Evolutionary conservation across 2,113 vertebrate species (phyloP).

Genomic region (Gyps fulvus): DNA sequence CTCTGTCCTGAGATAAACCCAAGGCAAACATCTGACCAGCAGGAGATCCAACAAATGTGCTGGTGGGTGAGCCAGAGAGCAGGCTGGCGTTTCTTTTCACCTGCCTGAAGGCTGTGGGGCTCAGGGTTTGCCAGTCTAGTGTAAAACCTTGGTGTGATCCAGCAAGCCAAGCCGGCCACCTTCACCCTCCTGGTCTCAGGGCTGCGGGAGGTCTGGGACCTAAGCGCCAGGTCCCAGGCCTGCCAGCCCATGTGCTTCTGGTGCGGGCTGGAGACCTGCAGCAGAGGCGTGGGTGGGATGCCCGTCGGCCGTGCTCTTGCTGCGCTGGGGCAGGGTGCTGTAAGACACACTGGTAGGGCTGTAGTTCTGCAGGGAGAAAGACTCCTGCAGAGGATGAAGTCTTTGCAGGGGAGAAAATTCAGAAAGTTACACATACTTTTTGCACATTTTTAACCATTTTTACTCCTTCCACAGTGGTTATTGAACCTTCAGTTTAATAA

Average conservation of each 20-base stretch:
- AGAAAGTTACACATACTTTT: background rate
- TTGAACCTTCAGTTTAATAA: background rate
- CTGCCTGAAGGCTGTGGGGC: background rate
- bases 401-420: background rate
- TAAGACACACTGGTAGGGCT: background rate
- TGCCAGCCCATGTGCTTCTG: background rate
- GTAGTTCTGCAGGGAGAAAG: background rate
- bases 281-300: background rate
- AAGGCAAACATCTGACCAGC: background rate
- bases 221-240: background rate
- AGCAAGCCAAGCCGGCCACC: rapidly evolving
- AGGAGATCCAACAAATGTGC: background rate
- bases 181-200: background rate
- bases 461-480: background rate
- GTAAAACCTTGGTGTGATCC: background rate
- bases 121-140: background rate
- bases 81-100: background rate
- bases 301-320: background rate
- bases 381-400: background rate
- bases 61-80: background rate
- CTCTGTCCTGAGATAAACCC: background rate
- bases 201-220: background rate
- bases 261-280: background rate
- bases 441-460: background rate
- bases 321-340: background rate